phyloP scores from a whole-genome alignment of 2,797 vertebrate species.

The Sebastes paucispinis region DNA sequence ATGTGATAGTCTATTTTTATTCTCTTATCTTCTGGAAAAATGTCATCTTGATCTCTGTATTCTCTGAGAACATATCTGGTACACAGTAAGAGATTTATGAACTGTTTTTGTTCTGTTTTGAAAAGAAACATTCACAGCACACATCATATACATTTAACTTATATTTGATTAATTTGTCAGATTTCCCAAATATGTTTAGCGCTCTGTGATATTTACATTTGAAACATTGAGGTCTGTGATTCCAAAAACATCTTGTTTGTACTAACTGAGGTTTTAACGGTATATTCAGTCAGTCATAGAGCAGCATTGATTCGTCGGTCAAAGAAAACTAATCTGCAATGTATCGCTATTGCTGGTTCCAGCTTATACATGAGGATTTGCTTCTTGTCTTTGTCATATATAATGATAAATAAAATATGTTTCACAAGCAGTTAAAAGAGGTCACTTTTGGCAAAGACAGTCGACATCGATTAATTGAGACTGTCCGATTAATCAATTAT shows the following conservation, averaged over 20 bases:
- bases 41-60: not conserved
- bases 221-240: not conserved
- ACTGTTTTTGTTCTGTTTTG: not conserved
- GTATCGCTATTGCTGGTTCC: not conserved
- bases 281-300: not conserved
- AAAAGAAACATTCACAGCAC: not conserved
- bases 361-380: not conserved
- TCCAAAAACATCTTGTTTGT: not conserved
- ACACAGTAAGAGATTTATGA: not conserved
- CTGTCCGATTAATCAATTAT: not conserved
- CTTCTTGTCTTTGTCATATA: not conserved
- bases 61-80: not conserved
- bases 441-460: not conserved
- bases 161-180: not conserved
- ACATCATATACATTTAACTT: not conserved
- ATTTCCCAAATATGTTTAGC: not conserved
- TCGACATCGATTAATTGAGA: not conserved
- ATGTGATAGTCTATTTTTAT: not conserved
- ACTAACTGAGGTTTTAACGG: not conserved
- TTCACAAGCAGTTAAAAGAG: not conserved
- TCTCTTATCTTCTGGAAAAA: not conserved
- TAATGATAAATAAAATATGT: not conserved
- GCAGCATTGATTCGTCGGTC: not conserved
- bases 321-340: not conserved
- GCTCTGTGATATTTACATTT: not conserved